phyloP scores from a whole-genome alignment of 2,888 invertebrate species.

The Choristoneura rosaceana region DNA sequence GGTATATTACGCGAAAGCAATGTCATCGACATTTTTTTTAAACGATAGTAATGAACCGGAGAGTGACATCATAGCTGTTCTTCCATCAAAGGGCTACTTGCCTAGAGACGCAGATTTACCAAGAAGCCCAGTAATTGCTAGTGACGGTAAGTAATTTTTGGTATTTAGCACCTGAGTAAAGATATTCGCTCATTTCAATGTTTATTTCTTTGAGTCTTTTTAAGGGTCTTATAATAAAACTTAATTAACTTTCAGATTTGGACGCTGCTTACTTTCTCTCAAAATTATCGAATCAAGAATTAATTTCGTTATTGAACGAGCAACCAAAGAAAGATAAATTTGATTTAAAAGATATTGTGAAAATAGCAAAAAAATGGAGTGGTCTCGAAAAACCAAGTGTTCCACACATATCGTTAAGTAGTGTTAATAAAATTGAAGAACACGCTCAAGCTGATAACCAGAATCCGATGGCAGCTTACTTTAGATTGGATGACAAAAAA shows the following conservation, averaged over 20 bases:
- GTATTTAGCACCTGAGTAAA: neutral
- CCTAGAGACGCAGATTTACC: conserved; percentile 67
- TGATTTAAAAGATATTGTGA: conserved; percentile 65
- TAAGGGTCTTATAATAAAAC: neutral
- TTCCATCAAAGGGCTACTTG: conserved; percentile 66
- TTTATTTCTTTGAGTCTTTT: neutral
- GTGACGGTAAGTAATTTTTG: conserved; percentile 56
- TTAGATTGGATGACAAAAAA: conserved; percentile 67
- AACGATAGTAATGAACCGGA: conserved; percentile 54
- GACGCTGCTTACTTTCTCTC: conserved; percentile 70
- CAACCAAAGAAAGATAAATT: conserved; percentile 67
- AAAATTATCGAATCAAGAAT: conserved; percentile 71
- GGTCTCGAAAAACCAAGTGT: conserved; percentile 43
- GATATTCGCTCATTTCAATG: neutral
- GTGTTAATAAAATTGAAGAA: conserved; percentile 42
- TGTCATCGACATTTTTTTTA: conserved; percentile 54
- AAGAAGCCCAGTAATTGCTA: conserved; percentile 58
- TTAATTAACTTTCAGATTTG: conserved; percentile 50
- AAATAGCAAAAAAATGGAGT: conserved; percentile 54
- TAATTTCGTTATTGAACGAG: conserved; percentile 66
- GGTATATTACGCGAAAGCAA: conserved; percentile 51
- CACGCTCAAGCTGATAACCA: conserved; percentile 47
- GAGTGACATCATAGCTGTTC: conserved; percentile 62
- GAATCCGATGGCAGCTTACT: conserved; percentile 56
- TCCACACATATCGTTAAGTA: neutral